Evolutionary conservation across 1,140 invertebrate species (phyloP), one percentile per base, ranked within the genome.

Genomic region (Sycophaga agraensis): DNA sequence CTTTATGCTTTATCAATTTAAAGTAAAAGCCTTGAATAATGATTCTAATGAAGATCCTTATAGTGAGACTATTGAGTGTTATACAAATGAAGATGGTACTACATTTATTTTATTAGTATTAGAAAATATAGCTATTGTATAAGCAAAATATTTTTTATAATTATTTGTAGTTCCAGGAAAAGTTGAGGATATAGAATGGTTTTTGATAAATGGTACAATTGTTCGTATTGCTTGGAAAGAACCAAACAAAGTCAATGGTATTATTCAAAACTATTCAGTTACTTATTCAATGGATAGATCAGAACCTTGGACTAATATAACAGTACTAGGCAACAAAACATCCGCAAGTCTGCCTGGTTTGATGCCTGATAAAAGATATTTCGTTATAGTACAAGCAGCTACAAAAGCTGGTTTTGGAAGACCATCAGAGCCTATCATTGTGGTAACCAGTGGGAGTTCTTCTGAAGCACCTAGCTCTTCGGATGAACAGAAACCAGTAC

Each of bases 1-100:
- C 26, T 85, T 82, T 70, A 86, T 83, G 34, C 67, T 83, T 9
- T 88, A 88, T 67, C 82, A 86, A 67, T 85, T 88, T 65, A 85
- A 82, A 75, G 82, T 88, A 4, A 72, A 78, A 59, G 73, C 79
- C 6, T 66, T 78, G 43, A 73, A 73, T 59, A 79, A 81, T 35
- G 67, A 73, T 11, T 76, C 71, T 14, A 73, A 80, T 61, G 65
- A 73, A 24, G 74, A 68, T 59, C 80, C 72, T 49, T 84, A 77
- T 46, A 84, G 82, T 59, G 75, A 81, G 49, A 80, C 75, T 58
- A 77, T 86, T 34, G 82, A 85, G 62, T 83, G 82, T 64, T 79
- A 77, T 35, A 85, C 84, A 16, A 75, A 81, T 50, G 82, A 84
- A 75, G 83, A 82, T 73, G 75, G 83, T 84, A 69, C 78, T 4